phyloP scores from a whole-genome alignment of 1,140 invertebrate species.

The Drosophila trapezifrons region DNA sequence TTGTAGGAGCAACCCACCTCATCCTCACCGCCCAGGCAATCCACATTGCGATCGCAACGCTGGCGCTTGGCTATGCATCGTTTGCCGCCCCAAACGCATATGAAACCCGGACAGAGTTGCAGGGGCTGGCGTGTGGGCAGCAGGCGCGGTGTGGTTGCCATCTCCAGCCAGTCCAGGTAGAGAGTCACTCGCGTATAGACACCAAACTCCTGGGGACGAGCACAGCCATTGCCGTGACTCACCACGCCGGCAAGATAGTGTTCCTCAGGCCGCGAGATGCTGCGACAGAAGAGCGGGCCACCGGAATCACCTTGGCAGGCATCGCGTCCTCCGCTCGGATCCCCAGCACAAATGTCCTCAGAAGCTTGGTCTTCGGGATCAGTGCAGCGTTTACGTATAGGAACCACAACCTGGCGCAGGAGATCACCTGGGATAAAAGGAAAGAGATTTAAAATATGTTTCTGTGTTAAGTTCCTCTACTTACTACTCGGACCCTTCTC shows the following conservation, averaged over 20 bases:
- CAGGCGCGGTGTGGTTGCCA: constrained; percentile 69
- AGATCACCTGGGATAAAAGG: constrained; percentile 83
- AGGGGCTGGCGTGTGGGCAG: constrained; percentile 84
- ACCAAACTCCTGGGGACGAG: constrained; percentile 90
- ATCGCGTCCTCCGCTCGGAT: constrained; percentile 89
- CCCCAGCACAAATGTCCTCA: constrained; percentile 91
- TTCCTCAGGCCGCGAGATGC: constrained; percentile 86
- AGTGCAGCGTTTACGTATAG: constrained; percentile 85
- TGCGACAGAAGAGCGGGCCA: constrained; percentile 90
- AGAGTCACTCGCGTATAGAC: constrained; percentile 91
- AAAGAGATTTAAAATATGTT: neutral
- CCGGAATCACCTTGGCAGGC: constrained; percentile 92
- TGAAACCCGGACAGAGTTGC: constrained; percentile 88
- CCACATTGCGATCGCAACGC: constrained; percentile 89
- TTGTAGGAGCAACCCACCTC: constrained; percentile 87
- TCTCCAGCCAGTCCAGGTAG: constrained; percentile 90
- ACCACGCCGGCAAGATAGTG: constrained; percentile 92
- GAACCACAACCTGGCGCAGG: constrained; percentile 86
- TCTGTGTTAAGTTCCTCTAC: constrained; percentile 55
- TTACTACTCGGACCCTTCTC: constrained; percentile 91
- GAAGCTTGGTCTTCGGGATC: constrained; percentile 86
- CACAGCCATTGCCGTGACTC: constrained; percentile 93
- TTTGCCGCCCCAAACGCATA: constrained; percentile 86
- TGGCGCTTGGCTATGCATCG: constrained; percentile 88
- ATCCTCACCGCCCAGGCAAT: constrained; percentile 91